Base-by-base conservation (phyloP, 2,888 invertebrate genomes). In the Coleophora deauratella region DNA sequence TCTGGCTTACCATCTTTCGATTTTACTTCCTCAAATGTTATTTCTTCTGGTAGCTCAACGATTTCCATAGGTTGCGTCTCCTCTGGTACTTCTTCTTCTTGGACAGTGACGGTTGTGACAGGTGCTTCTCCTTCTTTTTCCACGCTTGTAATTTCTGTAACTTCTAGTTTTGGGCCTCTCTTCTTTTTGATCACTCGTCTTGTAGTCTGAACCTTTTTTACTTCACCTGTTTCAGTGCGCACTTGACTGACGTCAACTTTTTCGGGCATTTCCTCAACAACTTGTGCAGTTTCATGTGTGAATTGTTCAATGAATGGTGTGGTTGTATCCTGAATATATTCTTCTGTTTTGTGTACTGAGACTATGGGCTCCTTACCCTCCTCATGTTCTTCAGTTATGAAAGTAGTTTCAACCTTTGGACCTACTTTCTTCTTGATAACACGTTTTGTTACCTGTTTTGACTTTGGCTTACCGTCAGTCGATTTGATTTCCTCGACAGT, bases 151-250 rank as follows among this genome's bases (percentile, higher is more conserved):
- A 76, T 76, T 55, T 78, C 77, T 1, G 86, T 82, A 9, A 78
- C 62, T 51, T 82, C 81, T 43, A 75, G 60, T 41, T 82, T 81
- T 0, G 62, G 57, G 1, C 78, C 86, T 33, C 65, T 74, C 42
- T 64, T 68, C 34, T 78, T 79, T 49, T 76, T 87, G 1, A 84
- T 72, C 2, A 74, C 65, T 1, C 79, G 77, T 45, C 73, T 86
- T 6, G 76, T 81, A 0, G 67, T 69, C 1, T 62, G 69, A 0
- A 71, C 65, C 44, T 62, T 64, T 13, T 65, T 63, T 2, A 65
- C 47, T 36, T 66, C 70, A 2, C 68, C 72, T 40, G 64, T 55
- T 40, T 67, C 51, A 1, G 78, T 74, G 8, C 66, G 61, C 7
- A 76, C 37, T 49, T 55, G 28, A 14, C 45, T 38, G 0, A 51